These are phyloP conservation scores for Platycheirus albimanus DNA, from an alignment of 2,888 invertebrate genomes.

Conservation along the genomic window DNA sequence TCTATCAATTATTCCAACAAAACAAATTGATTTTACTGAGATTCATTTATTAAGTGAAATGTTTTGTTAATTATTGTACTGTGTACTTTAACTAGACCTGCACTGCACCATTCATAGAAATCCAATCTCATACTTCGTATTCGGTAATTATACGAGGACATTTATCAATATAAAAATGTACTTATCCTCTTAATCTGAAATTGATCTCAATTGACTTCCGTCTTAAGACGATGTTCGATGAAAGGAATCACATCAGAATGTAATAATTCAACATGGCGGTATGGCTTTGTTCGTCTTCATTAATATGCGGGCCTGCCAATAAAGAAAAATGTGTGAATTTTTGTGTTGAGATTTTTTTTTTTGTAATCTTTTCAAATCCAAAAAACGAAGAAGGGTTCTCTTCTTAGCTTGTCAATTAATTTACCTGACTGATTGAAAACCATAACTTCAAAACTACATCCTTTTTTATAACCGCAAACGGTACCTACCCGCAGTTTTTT, in stretches of 20 bases:
- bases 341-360: neutral
- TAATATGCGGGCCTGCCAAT: slow-evolving; percentile 21
- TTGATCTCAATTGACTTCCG: slow-evolving; percentile 23
- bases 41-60: too few relatives aligned
- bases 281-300: neutral
- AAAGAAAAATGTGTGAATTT: slow-evolving; percentile 15
- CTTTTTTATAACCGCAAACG: too few relatives aligned
- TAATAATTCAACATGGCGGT: neutral
- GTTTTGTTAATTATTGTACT: too few relatives aligned
- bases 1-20: too few relatives aligned
- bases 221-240: neutral
- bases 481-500: slow-evolving; percentile 23
- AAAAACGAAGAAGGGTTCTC: neutral
- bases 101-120: too few relatives aligned
- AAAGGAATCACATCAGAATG: neutral
- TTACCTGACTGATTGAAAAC: slow-evolving; percentile 35
- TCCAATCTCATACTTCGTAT: too few relatives aligned
- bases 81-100: too few relatives aligned
- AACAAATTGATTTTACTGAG: too few relatives aligned
- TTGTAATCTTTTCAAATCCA: neutral
- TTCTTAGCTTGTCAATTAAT: slow-evolving; percentile 15
- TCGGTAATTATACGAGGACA: too few relatives aligned
- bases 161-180: too few relatives aligned
- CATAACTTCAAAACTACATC: slow-evolving; percentile 6
- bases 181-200: slow-evolving; percentile 9